These are phyloP conservation scores for Melinaea marsaeus DNA, from an alignment of 2,888 invertebrate genomes.

Conservation along the genomic window DNA sequence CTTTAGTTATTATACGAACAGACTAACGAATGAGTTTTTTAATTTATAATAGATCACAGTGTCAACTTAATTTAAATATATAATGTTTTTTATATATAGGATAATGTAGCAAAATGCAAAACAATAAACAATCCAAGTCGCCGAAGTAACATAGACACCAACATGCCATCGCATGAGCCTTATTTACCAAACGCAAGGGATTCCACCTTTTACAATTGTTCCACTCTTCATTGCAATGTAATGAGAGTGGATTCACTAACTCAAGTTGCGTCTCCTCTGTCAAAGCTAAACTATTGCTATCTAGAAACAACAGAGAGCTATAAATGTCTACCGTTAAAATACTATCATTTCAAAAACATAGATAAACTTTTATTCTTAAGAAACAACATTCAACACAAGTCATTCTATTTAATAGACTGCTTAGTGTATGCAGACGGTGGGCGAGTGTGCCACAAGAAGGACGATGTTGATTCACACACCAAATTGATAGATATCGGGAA, in stretches of 20 bases:
- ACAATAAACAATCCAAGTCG: slow-evolving; percentile 36
- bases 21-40: no score
- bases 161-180: slow-evolving; percentile 59
- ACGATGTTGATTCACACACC: slow-evolving; percentile 43
- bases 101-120: slow-evolving; percentile 47
- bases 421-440: slow-evolving; percentile 57
- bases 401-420: slow-evolving; percentile 62
- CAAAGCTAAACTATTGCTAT: slow-evolving; percentile 51
- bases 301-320: slow-evolving; percentile 37
- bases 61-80: no score
- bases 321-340: slow-evolving; percentile 54
- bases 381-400: slow-evolving; percentile 49
- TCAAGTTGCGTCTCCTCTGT: slow-evolving; percentile 46
- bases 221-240: slow-evolving; percentile 45
- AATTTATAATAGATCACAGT: no score
- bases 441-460: slow-evolving; percentile 61
- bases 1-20: no score
- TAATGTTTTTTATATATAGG: slow-evolving; percentile 47
- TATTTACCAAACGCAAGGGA: slow-evolving; percentile 55
- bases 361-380: slow-evolving; percentile 61
- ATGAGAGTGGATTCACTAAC: slow-evolving; percentile 49
- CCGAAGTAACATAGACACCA: slow-evolving; percentile 36
- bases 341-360: slow-evolving; percentile 55
- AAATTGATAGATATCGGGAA: slow-evolving; percentile 56
- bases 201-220: slow-evolving; percentile 52